phyloP scores from a whole-genome alignment of 1,140 invertebrate genomes.

The Leptestheria dahalacensis region DNA sequence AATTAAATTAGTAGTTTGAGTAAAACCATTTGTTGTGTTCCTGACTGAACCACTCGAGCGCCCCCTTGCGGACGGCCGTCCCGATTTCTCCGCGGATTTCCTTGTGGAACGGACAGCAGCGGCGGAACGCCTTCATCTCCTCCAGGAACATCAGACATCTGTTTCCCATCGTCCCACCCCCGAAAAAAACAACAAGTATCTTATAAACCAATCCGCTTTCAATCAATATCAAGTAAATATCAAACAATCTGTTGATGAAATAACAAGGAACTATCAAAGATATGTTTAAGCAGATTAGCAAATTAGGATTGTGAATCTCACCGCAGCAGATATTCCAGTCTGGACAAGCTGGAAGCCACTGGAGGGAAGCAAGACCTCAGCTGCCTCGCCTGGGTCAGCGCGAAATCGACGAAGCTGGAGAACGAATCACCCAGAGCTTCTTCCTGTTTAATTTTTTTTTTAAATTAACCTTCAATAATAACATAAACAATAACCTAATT shows the following conservation, averaged over 20 bases:
- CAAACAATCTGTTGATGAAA: no score
- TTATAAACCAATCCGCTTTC: no score
- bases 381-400: slow-evolving; percentile 56
- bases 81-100: slow-evolving; percentile 66
- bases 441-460: no score
- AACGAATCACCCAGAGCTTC: slow-evolving; percentile 78
- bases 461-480: no score
- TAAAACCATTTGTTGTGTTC: not conserved
- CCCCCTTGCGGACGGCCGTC: slow-evolving; percentile 59
- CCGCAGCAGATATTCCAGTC: slow-evolving; percentile 61
- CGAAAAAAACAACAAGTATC: not conserved
- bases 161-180: slow-evolving; percentile 13
- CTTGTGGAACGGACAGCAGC: slow-evolving; percentile 79
- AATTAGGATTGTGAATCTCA: slow-evolving; percentile 22
- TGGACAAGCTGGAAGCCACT: slow-evolving; percentile 46
- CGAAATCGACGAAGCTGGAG: slow-evolving; percentile 62
- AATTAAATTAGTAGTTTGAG: no score
- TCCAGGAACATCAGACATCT: slow-evolving; percentile 61
- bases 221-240: no score
- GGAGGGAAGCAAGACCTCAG: slow-evolving; percentile 72
- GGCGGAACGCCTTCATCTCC: slow-evolving; percentile 67
- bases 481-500: not conserved
- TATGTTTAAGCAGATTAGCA: not conserved
- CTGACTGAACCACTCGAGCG: slow-evolving; percentile 65
- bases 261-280: no score